Evolutionary conservation across 2,113 vertebrate genomes (phyloP), one percentile per base, ranked within the genome.

Genomic region (Centropristis striata): DNA sequence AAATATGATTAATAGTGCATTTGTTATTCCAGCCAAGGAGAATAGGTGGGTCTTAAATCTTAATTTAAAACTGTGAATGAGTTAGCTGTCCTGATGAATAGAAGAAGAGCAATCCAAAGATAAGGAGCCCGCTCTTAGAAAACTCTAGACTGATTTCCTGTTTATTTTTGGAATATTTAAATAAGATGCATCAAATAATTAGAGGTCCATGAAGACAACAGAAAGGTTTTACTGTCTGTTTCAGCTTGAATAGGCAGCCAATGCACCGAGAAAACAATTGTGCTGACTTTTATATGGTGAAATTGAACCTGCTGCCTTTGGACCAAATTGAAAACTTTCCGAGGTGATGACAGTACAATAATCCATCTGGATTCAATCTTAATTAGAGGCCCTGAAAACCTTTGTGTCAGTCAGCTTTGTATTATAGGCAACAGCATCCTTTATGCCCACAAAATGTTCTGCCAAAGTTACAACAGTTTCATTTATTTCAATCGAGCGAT

Each of bases 71-170:
- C 80, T 71, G 46, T 47, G 50, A 76, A 64, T 72, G 44, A 61
- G 25, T 80, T 61, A 57, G 47, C 21, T 8, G 46, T 54, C 49
- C 61, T 65, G 59, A 83, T 82, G 78, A 84, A 65, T 49, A 59
- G 76, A 51, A 58, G 18, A 36, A 60, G 32, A 86, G 39, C 49
- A 51, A 68, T 74, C 49, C 20, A 51, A 78, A 77, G 75, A 83
- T 67, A 71, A 75, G 49, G n/a, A 60, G 60, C 4, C 12, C 3
- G 25, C 61, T 46, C 51, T 49, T 36, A 72, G 67, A 65, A 50
- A 64, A 68, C 65, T 71, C 71, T 55, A 23, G 27, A 71, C 54
- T 73, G 60, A 81, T 82, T 82, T 79, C 85, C 72, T 89, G 75
- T 89, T 82, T 77, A 79, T 83, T 63, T 20, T 59, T 59, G 0